Conservation (phyloP, 2,113 vertebrate genomes). For the Haliaeetus leucogaster region DNA sequence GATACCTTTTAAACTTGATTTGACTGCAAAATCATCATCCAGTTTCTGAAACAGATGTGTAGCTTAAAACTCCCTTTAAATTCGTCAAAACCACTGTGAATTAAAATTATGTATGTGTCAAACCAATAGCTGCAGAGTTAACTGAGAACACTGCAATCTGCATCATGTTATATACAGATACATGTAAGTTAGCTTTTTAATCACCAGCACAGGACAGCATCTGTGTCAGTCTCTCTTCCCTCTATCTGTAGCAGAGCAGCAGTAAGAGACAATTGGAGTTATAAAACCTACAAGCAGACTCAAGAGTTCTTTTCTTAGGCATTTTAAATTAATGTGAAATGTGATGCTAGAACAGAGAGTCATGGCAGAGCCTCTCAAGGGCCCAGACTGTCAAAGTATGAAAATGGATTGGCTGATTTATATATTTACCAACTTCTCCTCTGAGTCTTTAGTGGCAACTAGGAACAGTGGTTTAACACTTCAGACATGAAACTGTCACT, state of each 20-base stretch:
- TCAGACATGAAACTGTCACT: not conserved
- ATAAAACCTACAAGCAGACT: not conserved
- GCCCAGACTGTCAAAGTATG: not conserved
- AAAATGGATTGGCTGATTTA: constrained; percentile 42
- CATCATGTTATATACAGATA: accelerated
- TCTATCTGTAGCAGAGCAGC: not conserved
- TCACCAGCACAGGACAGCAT: not conserved
- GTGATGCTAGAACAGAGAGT: not conserved
- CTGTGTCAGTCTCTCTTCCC: not conserved
- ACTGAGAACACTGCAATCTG: not conserved
- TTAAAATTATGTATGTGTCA: not conserved
- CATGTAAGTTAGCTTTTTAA: not conserved
- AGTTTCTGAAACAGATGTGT: not conserved
- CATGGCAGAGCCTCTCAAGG: not conserved
- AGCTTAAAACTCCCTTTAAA: not conserved
- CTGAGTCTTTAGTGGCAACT: not conserved
- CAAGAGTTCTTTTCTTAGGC: not conserved
- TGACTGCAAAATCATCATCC: not conserved
- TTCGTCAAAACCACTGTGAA: not conserved
- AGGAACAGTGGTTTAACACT: not conserved
- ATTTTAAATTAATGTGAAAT: constrained; percentile 16
- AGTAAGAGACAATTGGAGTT: not conserved
- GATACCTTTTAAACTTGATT: not conserved
- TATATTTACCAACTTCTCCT: constrained; percentile 14
- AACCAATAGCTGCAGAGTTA: not conserved